A percentile compares a stretch with the other conserved stretches of the same genome.
Conservation (phyloP, 2,113 vertebrate genomes). For the Siphamia tubifer region DNA sequence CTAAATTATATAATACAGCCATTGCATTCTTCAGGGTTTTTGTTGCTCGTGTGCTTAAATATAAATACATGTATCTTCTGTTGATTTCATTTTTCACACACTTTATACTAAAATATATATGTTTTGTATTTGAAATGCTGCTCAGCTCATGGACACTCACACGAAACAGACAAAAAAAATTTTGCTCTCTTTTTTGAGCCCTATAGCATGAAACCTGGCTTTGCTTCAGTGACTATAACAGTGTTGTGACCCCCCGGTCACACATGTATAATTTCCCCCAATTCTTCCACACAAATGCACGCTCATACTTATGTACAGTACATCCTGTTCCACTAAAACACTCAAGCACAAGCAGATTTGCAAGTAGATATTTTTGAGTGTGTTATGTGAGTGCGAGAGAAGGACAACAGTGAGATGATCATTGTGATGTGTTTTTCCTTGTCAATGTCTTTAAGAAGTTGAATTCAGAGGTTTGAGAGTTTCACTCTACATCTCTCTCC, state of each 20-base stretch:
- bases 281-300: neutral
- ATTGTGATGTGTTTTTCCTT: slow-evolving; percentile 3
- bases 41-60: too few relatives aligned
- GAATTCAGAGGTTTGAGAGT: neutral
- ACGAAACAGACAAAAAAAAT: neutral
- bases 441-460: slow-evolving; percentile 11
- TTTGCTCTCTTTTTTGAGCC: neutral
- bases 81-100: neutral
- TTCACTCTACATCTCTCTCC: neutral
- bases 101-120: neutral
- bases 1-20: neutral
- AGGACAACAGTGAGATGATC: slow-evolving; percentile 22
- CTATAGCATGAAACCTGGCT: neutral
- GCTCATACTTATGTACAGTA: slow-evolving; percentile 2
- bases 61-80: neutral
- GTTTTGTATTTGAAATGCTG: neutral
- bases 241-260: neutral
- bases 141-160: neutral
- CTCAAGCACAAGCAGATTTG: neutral
- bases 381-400: slow-evolving; percentile 28
- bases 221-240: slow-evolving; percentile 14
- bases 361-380: slow-evolving; percentile 23
- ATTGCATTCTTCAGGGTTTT: too few relatives aligned
- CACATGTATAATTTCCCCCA: neutral
- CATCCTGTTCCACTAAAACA: slow-evolving; percentile 5